Evolutionary conservation across 2,888 invertebrate species (phyloP), one percentile per base, ranked within the genome.

Genomic region (Epicampocera succincta): DNA sequence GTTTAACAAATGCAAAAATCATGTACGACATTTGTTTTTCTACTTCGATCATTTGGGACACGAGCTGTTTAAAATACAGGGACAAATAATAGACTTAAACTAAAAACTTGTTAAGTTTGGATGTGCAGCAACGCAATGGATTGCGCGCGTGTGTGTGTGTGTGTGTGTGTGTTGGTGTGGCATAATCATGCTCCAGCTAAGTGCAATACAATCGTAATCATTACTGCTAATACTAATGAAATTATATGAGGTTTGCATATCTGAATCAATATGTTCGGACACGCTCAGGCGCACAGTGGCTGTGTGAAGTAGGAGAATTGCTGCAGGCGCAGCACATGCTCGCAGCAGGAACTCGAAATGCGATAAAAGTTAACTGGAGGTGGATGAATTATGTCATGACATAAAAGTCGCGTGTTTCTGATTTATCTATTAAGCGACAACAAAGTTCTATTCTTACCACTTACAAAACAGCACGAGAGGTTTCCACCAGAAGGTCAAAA

Each of bases 1-100:
- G 66, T 48, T 66, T 25, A 54, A 76, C 69, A 81, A 81, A 81
- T 81, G 81, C 77, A 81, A 69, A 81, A 81, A 69, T 73, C 77
- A 73, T 81, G 81, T 81, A 72, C 48, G 52, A 60, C 72, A 66
- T 19, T 66, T 52, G 61, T 61, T 65, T 56, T 65, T 46, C 33
- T 3, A 9, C 58, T 58, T 56, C 13, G 38, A 52, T 44, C 78
- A 72, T 72, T 79, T 72, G 78, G 78, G 72, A 72, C 40, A 65
- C 44, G 19, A 72, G 19, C 42, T 17, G 46, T 63, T 48, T 40
- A 48, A 66, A 56, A 56, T 54, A 29, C 46, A 33, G 40, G 12
- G 15, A 21, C 15, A 72, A 71, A 65, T 65, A 71, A 29, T 71
- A 71, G 50, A 65, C 50, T 60, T 60, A 3, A 17, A 15, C 15